These are phyloP conservation scores for Chlorops oryzae DNA, from an alignment of 1,140 invertebrate species.

Conservation along the genomic window DNA sequence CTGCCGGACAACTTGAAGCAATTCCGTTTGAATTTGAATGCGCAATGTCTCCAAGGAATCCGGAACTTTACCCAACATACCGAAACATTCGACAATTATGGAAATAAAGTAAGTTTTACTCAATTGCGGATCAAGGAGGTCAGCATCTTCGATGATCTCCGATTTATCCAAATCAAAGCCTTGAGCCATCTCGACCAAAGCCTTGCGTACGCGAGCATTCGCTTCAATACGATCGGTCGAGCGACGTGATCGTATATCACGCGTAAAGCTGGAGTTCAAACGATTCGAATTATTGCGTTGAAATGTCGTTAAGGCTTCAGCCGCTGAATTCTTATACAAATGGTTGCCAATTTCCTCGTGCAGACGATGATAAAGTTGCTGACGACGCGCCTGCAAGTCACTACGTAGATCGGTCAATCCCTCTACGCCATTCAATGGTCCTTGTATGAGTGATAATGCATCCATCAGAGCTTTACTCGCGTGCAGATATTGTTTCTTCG, in stretches of 20 bases:
- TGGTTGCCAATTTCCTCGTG: conserved; percentile 69
- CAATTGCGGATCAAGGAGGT: conserved; percentile 59
- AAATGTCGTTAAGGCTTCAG: conserved; percentile 51
- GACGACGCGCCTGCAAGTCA: conserved; percentile 67
- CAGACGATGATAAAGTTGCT: conserved; percentile 64
- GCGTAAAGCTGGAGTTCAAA: conserved; percentile 52
- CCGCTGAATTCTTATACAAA: conserved; percentile 64
- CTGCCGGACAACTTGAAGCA: conserved; percentile 68
- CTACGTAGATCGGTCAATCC: conserved; percentile 70
- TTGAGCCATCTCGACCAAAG: conserved; percentile 47
- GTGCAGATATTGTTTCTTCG: conserved; percentile 76
- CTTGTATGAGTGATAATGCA: conserved; percentile 62
- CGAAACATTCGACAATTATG: conserved; percentile 79
- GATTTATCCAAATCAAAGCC: conserved; percentile 38
- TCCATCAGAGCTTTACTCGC: conserved; percentile 76
- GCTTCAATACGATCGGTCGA: conserved; percentile 50
- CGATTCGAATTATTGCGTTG: conserved; percentile 58
- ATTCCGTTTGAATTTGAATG: conserved; percentile 71
- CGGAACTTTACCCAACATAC: conserved; percentile 74
- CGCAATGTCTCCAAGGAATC: conserved; percentile 80
- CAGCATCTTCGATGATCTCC: conserved; percentile 59
- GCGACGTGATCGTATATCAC: conserved; percentile 51
- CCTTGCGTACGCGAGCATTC: conserved; percentile 47
- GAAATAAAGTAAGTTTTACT: conserved; percentile 68
- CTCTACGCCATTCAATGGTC: conserved; percentile 69